Conservation (phyloP, 30 jellyfish, hydroid and myxozoan species). For the Pseudorhiza aurosa region DNA sequence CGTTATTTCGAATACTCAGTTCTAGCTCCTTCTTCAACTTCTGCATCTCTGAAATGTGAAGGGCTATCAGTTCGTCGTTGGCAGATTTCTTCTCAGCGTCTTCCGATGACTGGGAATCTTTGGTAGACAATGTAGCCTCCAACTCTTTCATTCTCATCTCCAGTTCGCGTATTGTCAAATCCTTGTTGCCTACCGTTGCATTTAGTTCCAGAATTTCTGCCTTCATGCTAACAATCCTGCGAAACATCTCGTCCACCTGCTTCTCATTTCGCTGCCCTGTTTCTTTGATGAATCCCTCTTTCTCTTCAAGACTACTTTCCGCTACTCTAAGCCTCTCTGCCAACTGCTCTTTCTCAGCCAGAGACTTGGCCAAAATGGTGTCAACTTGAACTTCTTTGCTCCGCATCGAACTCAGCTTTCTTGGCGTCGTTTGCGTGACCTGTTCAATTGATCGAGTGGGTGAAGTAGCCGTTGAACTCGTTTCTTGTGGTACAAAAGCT, state of each 20-base stretch:
- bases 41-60: constrained; percentile 88
- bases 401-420: background rate
- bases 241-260: background rate
- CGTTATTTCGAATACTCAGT: constrained; percentile 66
- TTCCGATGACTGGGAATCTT: background rate
- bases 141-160: constrained; percentile 11
- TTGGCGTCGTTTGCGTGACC: constrained; percentile 67
- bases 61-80: constrained; percentile 61
- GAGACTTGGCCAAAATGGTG: constrained; percentile 33
- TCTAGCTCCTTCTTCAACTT: constrained; percentile 74
- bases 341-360: constrained; percentile 18
- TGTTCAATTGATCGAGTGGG: constrained; percentile 31
- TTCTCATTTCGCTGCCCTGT: background rate
- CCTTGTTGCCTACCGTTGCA: constrained; percentile 11
- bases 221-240: background rate
- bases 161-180: background rate
- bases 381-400: constrained; percentile 61
- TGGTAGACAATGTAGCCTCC: constrained; percentile 5
- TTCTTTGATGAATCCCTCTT: constrained; percentile 3
- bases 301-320: background rate
- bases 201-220: constrained; percentile 11
- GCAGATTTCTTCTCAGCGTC: constrained; percentile 31
- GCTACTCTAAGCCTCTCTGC: background rate
- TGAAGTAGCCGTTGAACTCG: constrained; percentile 51
- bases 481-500: constrained; percentile 59